Conservation (phyloP, 2,797 vertebrate genomes). For the Sandelia bainsii region DNA sequence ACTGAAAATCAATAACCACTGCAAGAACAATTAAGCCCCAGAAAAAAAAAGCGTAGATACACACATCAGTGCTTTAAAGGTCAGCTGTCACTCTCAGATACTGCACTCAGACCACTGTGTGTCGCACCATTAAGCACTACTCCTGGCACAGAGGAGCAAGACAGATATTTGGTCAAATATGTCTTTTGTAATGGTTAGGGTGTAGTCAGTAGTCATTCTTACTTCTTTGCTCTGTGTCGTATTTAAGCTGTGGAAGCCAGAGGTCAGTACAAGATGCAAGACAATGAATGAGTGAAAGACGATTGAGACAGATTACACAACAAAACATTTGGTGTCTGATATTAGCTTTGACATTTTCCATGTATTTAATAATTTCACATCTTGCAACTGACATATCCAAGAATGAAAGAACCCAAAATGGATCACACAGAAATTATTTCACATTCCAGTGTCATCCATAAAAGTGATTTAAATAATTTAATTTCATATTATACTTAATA, state of each 20-base stretch:
- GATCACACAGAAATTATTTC: background rate
- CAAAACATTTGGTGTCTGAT: too few species aligned
- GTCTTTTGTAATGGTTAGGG: background rate
- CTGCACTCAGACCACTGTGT: background rate
- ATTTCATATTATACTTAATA: background rate
- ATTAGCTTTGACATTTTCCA: too few species aligned
- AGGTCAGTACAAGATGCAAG: background rate
- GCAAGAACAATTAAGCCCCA: constrained; percentile 8
- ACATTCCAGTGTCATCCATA: background rate
- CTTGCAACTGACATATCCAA: background rate
- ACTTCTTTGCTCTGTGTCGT: background rate
- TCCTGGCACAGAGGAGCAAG: constrained; percentile 3
- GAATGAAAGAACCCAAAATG: background rate
- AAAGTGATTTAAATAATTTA: background rate
- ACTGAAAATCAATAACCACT: constrained; percentile 25
- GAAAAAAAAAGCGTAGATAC: background rate
- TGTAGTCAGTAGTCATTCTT: background rate
- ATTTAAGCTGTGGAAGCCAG: background rate
- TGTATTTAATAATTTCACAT: background rate
- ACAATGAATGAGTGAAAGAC: background rate
- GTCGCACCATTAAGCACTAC: background rate
- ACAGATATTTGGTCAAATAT: background rate
- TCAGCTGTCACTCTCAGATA: constrained; percentile 30
- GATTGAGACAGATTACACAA: background rate
- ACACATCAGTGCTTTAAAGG: constrained; percentile 34